These are phyloP conservation scores for Megaceryle alcyon DNA, from an alignment of 2,797 vertebrate genomes.

Conservation along the genomic window DNA sequence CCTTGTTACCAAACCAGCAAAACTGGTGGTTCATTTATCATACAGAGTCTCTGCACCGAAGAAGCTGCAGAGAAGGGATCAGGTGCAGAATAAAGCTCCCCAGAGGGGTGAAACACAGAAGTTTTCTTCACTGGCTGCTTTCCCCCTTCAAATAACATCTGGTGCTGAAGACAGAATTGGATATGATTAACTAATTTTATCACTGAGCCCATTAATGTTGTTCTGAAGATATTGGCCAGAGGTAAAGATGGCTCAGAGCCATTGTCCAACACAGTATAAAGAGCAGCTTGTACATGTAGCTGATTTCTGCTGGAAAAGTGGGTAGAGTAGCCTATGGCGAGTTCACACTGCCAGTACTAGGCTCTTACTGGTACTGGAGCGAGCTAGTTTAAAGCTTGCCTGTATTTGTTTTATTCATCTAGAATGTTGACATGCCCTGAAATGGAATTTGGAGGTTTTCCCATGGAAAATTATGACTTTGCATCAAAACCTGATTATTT, in stretches of 20 bases:
- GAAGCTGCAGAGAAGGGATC: background rate
- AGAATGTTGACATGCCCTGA: background rate
- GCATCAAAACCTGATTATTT: conserved; percentile 31
- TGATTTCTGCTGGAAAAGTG: background rate
- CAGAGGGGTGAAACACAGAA: accelerated
- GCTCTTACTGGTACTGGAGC: background rate
- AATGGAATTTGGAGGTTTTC: conserved; percentile 50
- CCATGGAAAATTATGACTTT: conserved; percentile 36
- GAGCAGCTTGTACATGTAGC: background rate
- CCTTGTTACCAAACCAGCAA: no score
- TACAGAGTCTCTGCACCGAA: background rate
- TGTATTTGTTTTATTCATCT: background rate
- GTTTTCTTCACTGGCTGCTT: background rate
- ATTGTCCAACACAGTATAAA: background rate
- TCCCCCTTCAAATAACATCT: background rate
- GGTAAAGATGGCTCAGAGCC: background rate
- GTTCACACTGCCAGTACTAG: background rate
- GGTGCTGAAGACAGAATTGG: background rate
- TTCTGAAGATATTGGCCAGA: background rate
- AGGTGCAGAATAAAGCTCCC: background rate
- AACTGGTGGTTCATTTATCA: accelerated
- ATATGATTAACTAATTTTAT: background rate
- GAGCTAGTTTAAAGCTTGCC: conserved; percentile 4
- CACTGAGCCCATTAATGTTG: background rate
- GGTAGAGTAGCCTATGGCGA: background rate